A percentile compares a stretch with the other conserved stretches of the same genome.
These are phyloP conservation scores for Agrotis clavis DNA, from an alignment of 2,888 invertebrate genomes.

Conservation along the genomic window DNA sequence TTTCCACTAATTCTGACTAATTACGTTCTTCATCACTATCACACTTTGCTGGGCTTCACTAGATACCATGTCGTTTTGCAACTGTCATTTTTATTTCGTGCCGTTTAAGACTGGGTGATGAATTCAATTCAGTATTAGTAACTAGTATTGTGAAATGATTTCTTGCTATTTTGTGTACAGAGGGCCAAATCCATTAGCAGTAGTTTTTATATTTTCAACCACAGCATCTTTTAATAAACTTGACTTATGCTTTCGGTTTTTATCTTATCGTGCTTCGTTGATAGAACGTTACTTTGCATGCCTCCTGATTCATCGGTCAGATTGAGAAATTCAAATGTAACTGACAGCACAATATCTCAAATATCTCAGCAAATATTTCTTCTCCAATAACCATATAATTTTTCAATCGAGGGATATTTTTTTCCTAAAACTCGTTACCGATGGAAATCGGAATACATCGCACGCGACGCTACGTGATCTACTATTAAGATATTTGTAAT, in stretches of 20 bases:
- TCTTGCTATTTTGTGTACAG: neutral
- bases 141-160: neutral
- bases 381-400: conserved; percentile 17
- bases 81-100: neutral
- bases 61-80: no score
- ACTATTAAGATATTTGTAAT: conserved; percentile 61
- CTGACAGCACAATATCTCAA: neutral
- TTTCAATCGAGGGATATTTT: conserved; percentile 35
- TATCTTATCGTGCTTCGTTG: neutral
- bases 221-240: neutral
- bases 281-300: neutral
- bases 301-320: neutral
- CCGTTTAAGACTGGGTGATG: neutral
- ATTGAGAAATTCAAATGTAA: conserved; percentile 16
- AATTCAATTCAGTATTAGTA: no score
- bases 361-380: conserved; percentile 6
- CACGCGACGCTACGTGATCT: conserved; percentile 58
- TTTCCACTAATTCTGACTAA: neutral
- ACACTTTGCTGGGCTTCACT: no score
- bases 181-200: neutral
- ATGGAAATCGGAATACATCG: conserved; percentile 49
- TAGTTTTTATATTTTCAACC: neutral
- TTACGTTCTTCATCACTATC: neutral
- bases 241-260: neutral
- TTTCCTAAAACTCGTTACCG: conserved; percentile 52